Evolutionary conservation across 2,113 vertebrate species (phyloP), one percentile per base, ranked within the genome.

Genomic region (Heterotis niloticus): DNA sequence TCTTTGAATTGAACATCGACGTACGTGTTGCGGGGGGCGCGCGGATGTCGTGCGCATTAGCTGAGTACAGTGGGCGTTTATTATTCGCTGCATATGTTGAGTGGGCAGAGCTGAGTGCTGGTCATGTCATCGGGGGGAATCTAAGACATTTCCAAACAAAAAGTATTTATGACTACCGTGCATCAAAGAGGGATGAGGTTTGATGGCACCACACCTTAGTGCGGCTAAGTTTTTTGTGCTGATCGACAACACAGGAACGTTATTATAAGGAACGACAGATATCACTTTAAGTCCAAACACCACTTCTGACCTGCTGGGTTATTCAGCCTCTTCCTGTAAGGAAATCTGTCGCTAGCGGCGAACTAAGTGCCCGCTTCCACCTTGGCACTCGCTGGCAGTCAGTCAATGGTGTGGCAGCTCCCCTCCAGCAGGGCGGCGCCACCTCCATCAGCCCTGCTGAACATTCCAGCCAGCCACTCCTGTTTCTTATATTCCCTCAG

Each of bases 91-190:
- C 26, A 57, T 26, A 17, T 73, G 71, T 52, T 26, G 52, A 73
- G n/a, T 4, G 54, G 54, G 54, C 13, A 57, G 71, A 59, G 9
- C 26, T 74, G 24, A 74, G 34, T 12, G 51, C 57, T 74, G 26
- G 52, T 10, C 51, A 23, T 52, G 52, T 9, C 20, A 74, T 57
- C 20, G 7, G 71, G 54, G 5, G 24, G 5, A 74, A 14, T 57
- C 54, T 7, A 20, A 10, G 71, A 44, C 2, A 44, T 44, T 44
- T 44, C 3, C 12, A 24, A 26, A 11, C 52, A 73, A 14, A 14
- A 74, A 18, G 71, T 44, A 74, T 74, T 74, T 59, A 74, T 74
- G 71, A 26, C 51, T 74, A 24, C 57, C 57, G 54, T 59, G 71
- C 54, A 59, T 74, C 24, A 26, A 73, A 73, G 28, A 54, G 26